Evolutionary conservation across 2,113 vertebrate species (phyloP).

Genomic region (Grantiella picta): DNA sequence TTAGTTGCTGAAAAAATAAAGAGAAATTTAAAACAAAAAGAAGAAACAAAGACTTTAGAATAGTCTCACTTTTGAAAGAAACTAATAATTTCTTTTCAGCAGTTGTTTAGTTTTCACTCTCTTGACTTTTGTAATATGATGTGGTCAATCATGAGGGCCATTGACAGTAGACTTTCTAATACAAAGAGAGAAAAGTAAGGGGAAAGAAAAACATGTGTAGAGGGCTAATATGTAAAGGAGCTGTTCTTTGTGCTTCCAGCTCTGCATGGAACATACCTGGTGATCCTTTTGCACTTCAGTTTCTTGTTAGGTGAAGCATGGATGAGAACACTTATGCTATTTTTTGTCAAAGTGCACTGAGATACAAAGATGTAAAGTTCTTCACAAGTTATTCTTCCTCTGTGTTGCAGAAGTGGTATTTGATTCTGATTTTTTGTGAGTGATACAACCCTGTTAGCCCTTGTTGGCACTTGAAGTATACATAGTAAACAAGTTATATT

Average conservation of each 20-base stretch:
- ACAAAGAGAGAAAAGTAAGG: background rate
- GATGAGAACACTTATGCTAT: background rate
- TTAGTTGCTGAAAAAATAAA: background rate
- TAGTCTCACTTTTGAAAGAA: background rate
- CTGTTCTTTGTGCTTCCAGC: background rate
- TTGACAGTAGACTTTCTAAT: background rate
- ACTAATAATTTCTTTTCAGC: background rate
- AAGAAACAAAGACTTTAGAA: background rate
- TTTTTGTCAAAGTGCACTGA: background rate
- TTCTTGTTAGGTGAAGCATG: background rate
- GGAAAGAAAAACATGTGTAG: background rate
- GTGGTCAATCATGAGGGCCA: background rate
- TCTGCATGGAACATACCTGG: background rate
- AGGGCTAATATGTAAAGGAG: background rate
- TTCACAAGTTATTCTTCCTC: background rate
- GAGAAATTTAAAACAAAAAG: background rate
- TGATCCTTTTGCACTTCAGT: background rate
- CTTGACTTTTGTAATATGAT: background rate
- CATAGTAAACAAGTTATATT: background rate
- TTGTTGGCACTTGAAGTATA: background rate
- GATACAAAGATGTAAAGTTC: background rate
- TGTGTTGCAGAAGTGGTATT: background rate
- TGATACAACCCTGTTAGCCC: background rate
- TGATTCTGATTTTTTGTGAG: background rate
- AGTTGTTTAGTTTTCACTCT: slow-evolving; percentile 16